These are phyloP conservation scores for Orthonychiurus folsomi DNA, from an alignment of 2,888 invertebrate genomes.

Conservation along the genomic window DNA sequence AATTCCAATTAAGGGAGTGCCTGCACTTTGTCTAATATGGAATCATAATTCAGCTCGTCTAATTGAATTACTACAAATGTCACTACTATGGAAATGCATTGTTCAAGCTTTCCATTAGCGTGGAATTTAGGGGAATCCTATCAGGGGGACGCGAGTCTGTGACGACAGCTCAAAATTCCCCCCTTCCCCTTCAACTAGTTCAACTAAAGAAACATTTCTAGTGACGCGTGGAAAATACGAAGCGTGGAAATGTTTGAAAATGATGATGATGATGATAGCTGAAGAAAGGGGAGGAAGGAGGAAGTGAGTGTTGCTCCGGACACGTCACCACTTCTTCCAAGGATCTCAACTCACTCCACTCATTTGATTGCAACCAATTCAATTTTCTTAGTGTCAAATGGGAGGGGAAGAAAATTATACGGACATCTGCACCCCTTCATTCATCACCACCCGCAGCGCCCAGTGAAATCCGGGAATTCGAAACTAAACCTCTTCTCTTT, in stretches of 20 bases:
- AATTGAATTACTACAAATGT: not conserved
- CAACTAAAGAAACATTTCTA: not conserved
- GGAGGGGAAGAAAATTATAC: not conserved
- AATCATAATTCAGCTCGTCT: conserved; percentile 1
- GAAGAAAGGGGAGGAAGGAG: not conserved
- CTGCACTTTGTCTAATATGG: not conserved
- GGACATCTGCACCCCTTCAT: not conserved
- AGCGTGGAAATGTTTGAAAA: not conserved
- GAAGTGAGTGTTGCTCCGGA: too few species aligned
- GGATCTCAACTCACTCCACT: not conserved
- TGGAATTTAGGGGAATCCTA: too few species aligned
- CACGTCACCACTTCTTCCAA: not conserved
- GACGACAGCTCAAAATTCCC: too few species aligned
- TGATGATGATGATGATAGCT: not conserved
- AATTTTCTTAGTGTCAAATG: not conserved
- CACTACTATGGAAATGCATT: not conserved
- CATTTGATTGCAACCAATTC: not conserved
- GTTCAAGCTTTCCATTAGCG: not conserved
- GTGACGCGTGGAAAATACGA: not conserved
- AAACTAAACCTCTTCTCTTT: too few species aligned
- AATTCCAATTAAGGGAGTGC: too few species aligned
- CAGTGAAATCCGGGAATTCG: too few species aligned
- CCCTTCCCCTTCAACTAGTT: too few species aligned
- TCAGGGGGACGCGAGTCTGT: too few species aligned
- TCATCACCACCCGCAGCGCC: too few species aligned